Conservation (phyloP, 2,113 vertebrate species). For the Syngnathus typhle region DNA sequence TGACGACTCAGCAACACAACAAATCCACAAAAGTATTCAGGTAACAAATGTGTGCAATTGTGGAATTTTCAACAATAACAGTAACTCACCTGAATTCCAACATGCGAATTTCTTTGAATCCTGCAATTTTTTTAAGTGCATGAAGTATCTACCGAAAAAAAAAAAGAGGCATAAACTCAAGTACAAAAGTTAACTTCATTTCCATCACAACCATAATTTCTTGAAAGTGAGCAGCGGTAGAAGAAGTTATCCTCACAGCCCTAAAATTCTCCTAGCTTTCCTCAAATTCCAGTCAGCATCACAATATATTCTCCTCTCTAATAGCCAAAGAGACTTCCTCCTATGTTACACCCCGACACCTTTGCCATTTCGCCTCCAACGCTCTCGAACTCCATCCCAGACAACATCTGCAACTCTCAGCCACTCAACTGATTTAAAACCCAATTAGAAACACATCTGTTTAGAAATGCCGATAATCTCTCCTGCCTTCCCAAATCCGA, state of each 20-base stretch:
- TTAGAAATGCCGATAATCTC: neutral
- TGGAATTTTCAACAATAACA: neutral
- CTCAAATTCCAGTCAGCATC: too few relatives aligned
- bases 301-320: too few relatives aligned
- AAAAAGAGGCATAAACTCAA: conserved; percentile 22
- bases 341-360: neutral
- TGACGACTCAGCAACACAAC: neutral
- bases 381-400: neutral
- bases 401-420: neutral
- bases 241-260: too few relatives aligned
- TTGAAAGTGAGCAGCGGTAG: too few relatives aligned
- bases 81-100: conserved; percentile 84
- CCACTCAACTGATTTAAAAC: neutral
- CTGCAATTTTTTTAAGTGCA: conserved; percentile 83
- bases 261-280: too few relatives aligned
- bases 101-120: conserved; percentile 86
- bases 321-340: neutral
- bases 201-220: too few relatives aligned
- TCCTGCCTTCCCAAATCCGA: neutral
- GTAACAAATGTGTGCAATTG: neutral
- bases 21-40: neutral
- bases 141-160: conserved; percentile 76
- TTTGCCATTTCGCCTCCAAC: neutral
- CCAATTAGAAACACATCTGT: neutral
- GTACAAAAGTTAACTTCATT: neutral